A percentile compares a stretch with the other conserved stretches of the same genome.
Conservation (phyloP, 2,888 invertebrate species). For the Polia nebulosa region DNA sequence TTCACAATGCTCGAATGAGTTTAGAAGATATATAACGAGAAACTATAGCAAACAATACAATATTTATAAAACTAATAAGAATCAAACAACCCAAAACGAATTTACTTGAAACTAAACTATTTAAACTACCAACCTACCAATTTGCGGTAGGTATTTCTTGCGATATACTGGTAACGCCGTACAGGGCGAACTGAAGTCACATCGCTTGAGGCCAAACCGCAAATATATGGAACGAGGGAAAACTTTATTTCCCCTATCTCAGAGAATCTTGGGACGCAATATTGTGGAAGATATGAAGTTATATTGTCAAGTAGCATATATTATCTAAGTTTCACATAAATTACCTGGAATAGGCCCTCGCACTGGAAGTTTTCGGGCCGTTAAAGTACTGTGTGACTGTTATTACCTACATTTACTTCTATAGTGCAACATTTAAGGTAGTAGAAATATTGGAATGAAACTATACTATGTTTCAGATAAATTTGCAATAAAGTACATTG, state of each 20-base stretch:
- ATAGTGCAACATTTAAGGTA: background rate
- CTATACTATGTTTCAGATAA: no score
- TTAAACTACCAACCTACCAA: slow-evolving; percentile 39
- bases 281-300: slow-evolving; percentile 65
- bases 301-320: slow-evolving; percentile 61
- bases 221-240: slow-evolving; percentile 67
- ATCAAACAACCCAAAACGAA: background rate
- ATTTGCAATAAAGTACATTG: no score
- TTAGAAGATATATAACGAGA: background rate
- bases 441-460: background rate
- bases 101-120: slow-evolving; percentile 37
- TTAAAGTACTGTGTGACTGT: slow-evolving; percentile 15
- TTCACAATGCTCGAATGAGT: background rate
- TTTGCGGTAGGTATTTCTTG: slow-evolving; percentile 59
- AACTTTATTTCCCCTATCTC: slow-evolving; percentile 71
- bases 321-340: slow-evolving; percentile 63
- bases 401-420: background rate
- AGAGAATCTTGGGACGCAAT: slow-evolving; percentile 62
- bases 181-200: slow-evolving; percentile 42
- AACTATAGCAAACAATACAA: background rate
- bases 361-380: slow-evolving; percentile 29
- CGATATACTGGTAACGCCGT: slow-evolving; percentile 52
- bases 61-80: background rate
- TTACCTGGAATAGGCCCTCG: slow-evolving; percentile 48
- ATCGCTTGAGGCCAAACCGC: slow-evolving; percentile 68